phyloP scores from a whole-genome alignment of 2,888 invertebrate genomes.

The Prosopocoilus inquinatus region DNA sequence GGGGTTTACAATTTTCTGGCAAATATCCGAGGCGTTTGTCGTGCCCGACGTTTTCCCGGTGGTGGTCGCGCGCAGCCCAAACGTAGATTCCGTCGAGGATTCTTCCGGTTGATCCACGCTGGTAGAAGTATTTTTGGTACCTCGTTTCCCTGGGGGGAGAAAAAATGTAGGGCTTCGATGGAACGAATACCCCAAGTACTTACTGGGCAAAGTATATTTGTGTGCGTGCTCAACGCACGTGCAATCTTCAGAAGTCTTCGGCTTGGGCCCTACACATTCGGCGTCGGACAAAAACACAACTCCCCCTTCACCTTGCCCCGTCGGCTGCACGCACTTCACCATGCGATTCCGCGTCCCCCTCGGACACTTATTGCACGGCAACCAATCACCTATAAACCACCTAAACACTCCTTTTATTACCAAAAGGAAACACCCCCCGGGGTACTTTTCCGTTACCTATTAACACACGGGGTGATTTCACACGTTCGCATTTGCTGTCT shows the following conservation, averaged over 20 bases:
- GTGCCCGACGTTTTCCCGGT: neutral
- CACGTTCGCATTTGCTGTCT: conserved; percentile 28
- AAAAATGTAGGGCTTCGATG: neutral
- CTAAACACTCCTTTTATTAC: conserved; percentile 25
- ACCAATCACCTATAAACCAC: conserved; percentile 48
- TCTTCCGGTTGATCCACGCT: neutral
- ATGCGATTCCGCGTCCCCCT: conserved; percentile 33
- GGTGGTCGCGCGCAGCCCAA: neutral
- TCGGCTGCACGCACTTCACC: conserved; percentile 43
- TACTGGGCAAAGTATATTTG: neutral
- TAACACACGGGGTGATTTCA: conserved; percentile 31
- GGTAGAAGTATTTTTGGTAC: neutral
- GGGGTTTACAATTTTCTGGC: conserved; percentile 1
- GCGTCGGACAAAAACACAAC: conserved; percentile 39
- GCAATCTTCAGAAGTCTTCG: conserved; percentile 37
- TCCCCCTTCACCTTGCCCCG: conserved; percentile 44
- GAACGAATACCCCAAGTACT: neutral
- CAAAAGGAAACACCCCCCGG: neutral
- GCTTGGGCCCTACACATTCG: conserved; percentile 41
- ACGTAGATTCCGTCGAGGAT: neutral
- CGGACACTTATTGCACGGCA: conserved; percentile 39
- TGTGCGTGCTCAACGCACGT: conserved; percentile 15
- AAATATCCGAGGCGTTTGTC: conserved; percentile 1
- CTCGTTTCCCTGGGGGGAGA: conserved; percentile 4
- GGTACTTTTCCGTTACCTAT: conserved; percentile 26